Evolutionary conservation across 64 coral and sea anemone species (phyloP), one percentile per base, ranked within the genome.

Genomic region (Pocillopora damicornis): DNA sequence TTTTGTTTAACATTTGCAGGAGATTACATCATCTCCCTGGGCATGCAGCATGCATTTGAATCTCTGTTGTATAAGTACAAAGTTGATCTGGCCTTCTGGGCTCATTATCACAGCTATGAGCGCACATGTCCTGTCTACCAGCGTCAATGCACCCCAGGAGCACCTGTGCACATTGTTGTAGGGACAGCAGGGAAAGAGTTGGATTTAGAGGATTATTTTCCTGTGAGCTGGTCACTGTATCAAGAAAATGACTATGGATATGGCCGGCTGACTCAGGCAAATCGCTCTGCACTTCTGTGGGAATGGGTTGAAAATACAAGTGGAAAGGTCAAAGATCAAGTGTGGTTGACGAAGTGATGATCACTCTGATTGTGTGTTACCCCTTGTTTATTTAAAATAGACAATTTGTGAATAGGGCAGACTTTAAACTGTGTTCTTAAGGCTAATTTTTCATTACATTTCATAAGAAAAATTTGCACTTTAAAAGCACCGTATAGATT

Each of bases 101-200:
- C 95, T 5, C 95, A 94, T 86, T 98, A 98, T 35, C 95, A 98
- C 87, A 98, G 95, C 87, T 98, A 98, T 34, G 95, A 98, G 61
- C 87, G 95, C 51, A 92, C 95, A 30, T 98, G 95, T 78, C 82
- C 80, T 20, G 73, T 98, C n/a, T 91, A 89, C 25, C 86, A 74
- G 0, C 81, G 51, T 7, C 35, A 80, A 14, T 98, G 95, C 71
- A 68, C 80, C 42, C 58, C 59, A 67, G 95, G 89, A 15, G 95
- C 90, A 1, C 92, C 92, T 37, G 90, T 98, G 14, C 95, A 98
- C 76, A 98, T 98, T 62, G 92, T 94, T 15, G 92, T 98, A 37
- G 95, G 95, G 4, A 98, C 95, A 9, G 95, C 86, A 1, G 95
- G 95, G 2, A 98, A 98, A 59, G 63, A 45, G 13, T 42, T 91